Percentiles rank a stretch among this genome's conserved stretches.
Evolutionary conservation across 2,888 invertebrate species (phyloP).

Genomic region (Protonemura montana): DNA sequence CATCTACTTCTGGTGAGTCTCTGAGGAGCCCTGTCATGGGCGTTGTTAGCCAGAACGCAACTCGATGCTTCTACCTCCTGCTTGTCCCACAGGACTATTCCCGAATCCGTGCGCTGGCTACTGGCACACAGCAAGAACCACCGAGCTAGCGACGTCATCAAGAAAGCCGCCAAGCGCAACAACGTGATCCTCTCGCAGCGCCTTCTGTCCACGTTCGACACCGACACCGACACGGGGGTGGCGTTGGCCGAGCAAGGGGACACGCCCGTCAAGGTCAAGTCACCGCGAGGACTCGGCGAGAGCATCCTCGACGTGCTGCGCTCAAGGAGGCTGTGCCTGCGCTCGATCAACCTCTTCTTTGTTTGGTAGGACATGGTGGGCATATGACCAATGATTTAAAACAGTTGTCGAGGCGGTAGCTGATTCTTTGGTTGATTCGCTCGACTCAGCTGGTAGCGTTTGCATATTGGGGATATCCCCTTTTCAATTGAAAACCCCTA

Average conservation of each 20-base stretch:
- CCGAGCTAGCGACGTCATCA: conserved; percentile 65
- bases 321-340: conserved; percentile 59
- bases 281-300: conserved; percentile 22
- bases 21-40: no score
- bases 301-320: conserved; percentile 59
- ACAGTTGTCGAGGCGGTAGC: no score
- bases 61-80: background rate
- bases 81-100: conserved; percentile 61
- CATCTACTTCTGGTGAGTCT: conserved; percentile 67
- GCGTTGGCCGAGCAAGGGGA: background rate
- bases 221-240: conserved; percentile 46
- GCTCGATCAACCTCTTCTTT: conserved; percentile 61
- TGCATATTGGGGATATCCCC: no score
- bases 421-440: no score
- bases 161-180: conserved; percentile 66
- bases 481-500: no score
- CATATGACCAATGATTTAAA: no score
- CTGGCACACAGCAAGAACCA: conserved; percentile 64
- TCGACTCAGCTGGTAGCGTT: no score
- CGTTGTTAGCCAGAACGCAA: no score
- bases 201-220: conserved; percentile 60
- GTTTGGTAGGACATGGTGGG: conserved; percentile 59
- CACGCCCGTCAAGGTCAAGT: background rate
- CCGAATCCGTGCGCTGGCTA: conserved; percentile 73
- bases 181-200: conserved; percentile 53